phyloP scores from a whole-genome alignment of 2,888 invertebrate genomes.

The Parnassius glacialis region DNA sequence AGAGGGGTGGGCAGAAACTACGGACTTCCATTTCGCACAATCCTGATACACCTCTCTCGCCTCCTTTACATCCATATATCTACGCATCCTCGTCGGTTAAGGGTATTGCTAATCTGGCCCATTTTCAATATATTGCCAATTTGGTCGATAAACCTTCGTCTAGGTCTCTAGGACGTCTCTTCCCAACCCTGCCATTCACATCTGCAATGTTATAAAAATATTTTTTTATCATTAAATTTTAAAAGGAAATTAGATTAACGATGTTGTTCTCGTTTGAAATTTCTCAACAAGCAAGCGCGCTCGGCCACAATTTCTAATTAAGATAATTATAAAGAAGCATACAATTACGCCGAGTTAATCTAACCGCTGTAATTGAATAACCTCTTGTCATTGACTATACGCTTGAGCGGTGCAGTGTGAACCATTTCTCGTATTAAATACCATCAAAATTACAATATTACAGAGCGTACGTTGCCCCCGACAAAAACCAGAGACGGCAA shows the following conservation, averaged over 20 bases:
- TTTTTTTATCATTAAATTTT: too few species aligned
- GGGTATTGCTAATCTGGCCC: too few species aligned
- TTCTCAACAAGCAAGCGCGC: constrained; percentile 8
- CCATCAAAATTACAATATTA: constrained; percentile 27
- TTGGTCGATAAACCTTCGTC: too few species aligned
- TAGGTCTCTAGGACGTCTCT: too few species aligned
- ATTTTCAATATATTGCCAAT: too few species aligned
- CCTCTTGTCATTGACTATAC: constrained; percentile 46
- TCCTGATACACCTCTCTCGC: too few species aligned
- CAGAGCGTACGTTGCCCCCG: constrained; percentile 41
- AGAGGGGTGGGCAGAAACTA: too few species aligned
- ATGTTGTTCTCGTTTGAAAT: constrained; percentile 2
- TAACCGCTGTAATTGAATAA: constrained; percentile 30
- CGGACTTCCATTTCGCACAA: too few species aligned
- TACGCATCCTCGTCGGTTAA: too few species aligned
- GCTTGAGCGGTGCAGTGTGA: constrained; percentile 42
- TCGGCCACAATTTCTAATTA: constrained; percentile 18
- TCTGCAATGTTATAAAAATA: too few species aligned
- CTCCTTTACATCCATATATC: too few species aligned
- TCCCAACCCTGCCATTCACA: too few species aligned
- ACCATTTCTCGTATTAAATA: constrained; percentile 31
- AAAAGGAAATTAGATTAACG: not conserved
- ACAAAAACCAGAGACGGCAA: constrained; percentile 60
- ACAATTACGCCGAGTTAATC: constrained; percentile 19
- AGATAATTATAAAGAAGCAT: constrained; percentile 23